Base-by-base conservation (phyloP, 1,140 invertebrate genomes). In the Atta colombica region DNA sequence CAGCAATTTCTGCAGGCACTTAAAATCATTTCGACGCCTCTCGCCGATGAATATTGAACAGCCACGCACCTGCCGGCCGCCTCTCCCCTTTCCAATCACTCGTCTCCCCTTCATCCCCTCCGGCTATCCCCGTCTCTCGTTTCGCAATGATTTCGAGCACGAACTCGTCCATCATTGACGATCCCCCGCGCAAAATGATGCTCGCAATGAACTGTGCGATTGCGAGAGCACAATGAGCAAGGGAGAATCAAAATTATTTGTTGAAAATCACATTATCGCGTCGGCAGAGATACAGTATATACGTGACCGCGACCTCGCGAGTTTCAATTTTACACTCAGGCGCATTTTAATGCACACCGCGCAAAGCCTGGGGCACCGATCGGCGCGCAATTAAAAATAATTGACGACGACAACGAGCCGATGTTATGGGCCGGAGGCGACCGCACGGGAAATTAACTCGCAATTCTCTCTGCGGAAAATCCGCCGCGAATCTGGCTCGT, bases 241-340 rank as follows among this genome's bases (percentile, higher is more conserved):
- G 51, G 25, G 28, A 14, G n/a, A 55, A 74, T 55, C 66, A 80
- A 90, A 89, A 89, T 90, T 87, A 90, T 89, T 90, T 89, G 89
- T 87, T 78, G 89, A 85, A 89, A 90, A 90, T 90, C 85, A 80
- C 61, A 89, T 90, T 90, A 90, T 85, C 89, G 85, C 18, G 53
- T 78, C 49, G 87, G 14, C 21, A 60, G 58, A 60, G 25, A 14
- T 66, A 51, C 39, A 31, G 35, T 21, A n/a, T 21, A n/a, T 31
- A 49, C 21, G 12, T 39, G 39, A 28, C 77, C 58, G 21, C 72
- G 84, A 86, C 77, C 84, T 89, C 85, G 81, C 81, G 80, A 89
- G 60, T 88, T 90, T 90, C 89, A 90, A 90, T 90, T 90, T 90
- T 90, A 90, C 88, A 90, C 88, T 81, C 88, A 90, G 71, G 85